Evolutionary conservation across 1,140 invertebrate genomes (phyloP).

Genomic region (Meloidogyne floridensis): DNA sequence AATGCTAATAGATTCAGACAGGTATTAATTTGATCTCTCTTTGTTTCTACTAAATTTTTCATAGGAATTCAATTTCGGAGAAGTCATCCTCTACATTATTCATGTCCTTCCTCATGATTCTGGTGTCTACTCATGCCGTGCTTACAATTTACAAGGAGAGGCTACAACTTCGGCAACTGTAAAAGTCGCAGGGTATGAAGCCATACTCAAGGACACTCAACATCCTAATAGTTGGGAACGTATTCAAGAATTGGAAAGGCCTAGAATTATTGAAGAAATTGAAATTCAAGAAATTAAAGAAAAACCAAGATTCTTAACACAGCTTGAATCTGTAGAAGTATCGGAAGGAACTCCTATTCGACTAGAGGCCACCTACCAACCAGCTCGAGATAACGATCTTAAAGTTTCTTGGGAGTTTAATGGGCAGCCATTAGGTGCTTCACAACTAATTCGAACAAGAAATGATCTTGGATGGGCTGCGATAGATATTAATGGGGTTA

Average conservation of each 20-base stretch:
- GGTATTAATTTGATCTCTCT: neutral
- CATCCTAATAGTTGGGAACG: conserved; percentile 61
- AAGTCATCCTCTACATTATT: conserved; percentile 85
- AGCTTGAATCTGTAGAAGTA: conserved; percentile 55
- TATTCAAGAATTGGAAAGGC: conserved; percentile 58
- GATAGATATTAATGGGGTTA: conserved; percentile 58
- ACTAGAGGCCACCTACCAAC: conserved; percentile 90
- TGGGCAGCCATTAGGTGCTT: conserved; percentile 59
- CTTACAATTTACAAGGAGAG: conserved; percentile 85
- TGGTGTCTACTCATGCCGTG: conserved; percentile 89
- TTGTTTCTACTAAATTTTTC: neutral
- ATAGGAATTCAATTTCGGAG: conserved; percentile 79
- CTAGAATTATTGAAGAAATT: conserved; percentile 54
- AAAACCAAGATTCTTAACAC: conserved; percentile 62
- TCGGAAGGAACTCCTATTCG: conserved; percentile 85
- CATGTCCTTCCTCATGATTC: conserved; percentile 83
- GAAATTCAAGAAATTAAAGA: conserved; percentile 62
- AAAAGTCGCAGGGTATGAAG: conserved; percentile 72
- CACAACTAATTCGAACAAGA: conserved; percentile 56
- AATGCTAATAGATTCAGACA: conserved; percentile 67
- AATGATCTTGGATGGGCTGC: conserved; percentile 62
- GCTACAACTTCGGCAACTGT: conserved; percentile 87
- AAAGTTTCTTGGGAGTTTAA: conserved; percentile 58
- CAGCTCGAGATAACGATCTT: conserved; percentile 66
- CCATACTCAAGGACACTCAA: conserved; percentile 47